phyloP scores from a whole-genome alignment of 1,140 invertebrate genomes.

The Neodiprion virginianus region DNA sequence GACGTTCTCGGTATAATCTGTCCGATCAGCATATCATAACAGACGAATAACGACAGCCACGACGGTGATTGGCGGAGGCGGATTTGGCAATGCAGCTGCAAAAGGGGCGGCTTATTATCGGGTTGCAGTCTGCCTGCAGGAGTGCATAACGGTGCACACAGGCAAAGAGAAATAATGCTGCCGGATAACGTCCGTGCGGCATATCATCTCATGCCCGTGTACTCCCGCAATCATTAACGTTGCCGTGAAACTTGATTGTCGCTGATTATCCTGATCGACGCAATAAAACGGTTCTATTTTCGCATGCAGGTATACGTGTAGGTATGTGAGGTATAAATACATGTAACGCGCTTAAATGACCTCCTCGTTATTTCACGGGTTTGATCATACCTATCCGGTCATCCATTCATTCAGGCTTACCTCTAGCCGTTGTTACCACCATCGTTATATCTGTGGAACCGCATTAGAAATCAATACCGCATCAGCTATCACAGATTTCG shows the following conservation, averaged over 20 bases:
- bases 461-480: not conserved
- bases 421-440: not conserved
- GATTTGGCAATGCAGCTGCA: not conserved
- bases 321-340: not conserved
- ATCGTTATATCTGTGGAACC: not conserved
- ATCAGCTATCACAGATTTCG: not conserved
- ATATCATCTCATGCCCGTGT: constrained; percentile 49
- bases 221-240: constrained; percentile 49
- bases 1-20: not conserved
- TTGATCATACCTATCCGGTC: not conserved
- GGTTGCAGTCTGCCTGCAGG: not conserved
- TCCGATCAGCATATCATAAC: not conserved
- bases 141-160: not conserved
- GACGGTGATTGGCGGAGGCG: not conserved
- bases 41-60: not conserved
- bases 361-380: not conserved
- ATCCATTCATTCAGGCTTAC: constrained; percentile 4
- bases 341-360: not conserved
- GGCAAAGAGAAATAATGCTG: not conserved
- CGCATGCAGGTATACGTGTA: too few species aligned
- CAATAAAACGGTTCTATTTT: constrained; percentile 46
- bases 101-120: not conserved
- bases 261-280: constrained; percentile 55
- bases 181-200: not conserved
- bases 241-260: constrained; percentile 58